Base-by-base conservation (phyloP, 2,888 invertebrate genomes). In the Esperia sulphurella region DNA sequence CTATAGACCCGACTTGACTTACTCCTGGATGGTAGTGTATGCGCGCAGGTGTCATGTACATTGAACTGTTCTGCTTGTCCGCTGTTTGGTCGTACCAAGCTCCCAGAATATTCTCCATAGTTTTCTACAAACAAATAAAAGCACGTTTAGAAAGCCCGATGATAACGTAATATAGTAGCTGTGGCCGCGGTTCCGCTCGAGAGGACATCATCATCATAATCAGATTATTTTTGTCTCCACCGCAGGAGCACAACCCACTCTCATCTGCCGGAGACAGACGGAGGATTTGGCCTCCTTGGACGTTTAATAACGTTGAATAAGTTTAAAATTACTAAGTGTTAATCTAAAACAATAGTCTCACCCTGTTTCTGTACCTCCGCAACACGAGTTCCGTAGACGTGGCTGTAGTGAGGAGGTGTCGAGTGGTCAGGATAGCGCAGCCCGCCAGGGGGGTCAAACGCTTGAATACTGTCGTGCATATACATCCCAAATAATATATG, bases 331-430 rank as follows among this genome's bases (percentile, higher is more conserved):
- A n/a, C n/a, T n/a, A n/a, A n/a, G n/a, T n/a, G n/a, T n/a, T n/a
- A n/a, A n/a, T n/a, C n/a, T n/a, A n/a, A n/a, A n/a, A n/a, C n/a
- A n/a, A n/a, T n/a, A n/a, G n/a, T n/a, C 10, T n/a, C 6, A 35
- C 35, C 35, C 35, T 67, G 7, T 21, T 8, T 4, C 29, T 13
- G 14, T 3, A 52, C 47, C 10, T 62, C 40, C 51, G 53, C 1
- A 81, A 45, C 0, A 82, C 52, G 0, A 76, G 43, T 10, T 71
- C 66, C 0, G 79, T 77, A 0, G 79, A 67, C 0, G 75, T 70
- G 0, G 82, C 82, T 0, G 79, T 79, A 0, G 81, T 82, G 0
- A 82, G 53, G 0, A 79, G 43, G 28, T 82, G 81, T 0, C 77
- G 63, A 0, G 61, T 56, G 0, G 80, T 79, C 1, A 82, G 49